Conservation (phyloP, 1,140 invertebrate genomes). For the Eueides isabella region DNA sequence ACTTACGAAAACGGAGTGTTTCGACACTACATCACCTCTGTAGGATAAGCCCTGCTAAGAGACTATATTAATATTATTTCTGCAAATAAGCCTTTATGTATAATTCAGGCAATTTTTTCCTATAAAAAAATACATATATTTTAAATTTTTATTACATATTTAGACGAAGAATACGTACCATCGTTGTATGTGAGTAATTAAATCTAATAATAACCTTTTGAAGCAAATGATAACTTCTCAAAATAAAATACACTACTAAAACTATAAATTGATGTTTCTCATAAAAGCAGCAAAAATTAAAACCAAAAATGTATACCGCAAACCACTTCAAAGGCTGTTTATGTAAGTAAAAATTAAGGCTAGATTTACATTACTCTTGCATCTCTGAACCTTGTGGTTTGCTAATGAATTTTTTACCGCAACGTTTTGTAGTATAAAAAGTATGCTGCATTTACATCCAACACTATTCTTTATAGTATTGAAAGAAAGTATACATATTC, state of each 20-base stretch:
- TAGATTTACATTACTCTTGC: conserved; percentile 27
- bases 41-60: too few species aligned
- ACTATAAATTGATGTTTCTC: neutral
- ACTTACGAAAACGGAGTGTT: too few species aligned
- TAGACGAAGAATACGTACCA: neutral
- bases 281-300: neutral
- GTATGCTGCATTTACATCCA: conserved; percentile 1
- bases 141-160: neutral
- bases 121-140: too few species aligned
- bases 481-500: neutral
- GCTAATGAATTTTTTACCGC: conserved; percentile 27
- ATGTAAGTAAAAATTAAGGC: conserved; percentile 26
- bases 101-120: too few species aligned
- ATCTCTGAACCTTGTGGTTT: conserved; percentile 19
- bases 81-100: too few species aligned
- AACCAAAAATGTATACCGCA: conserved; percentile 21
- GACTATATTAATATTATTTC: too few species aligned
- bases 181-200: neutral
- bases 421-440: conserved; percentile 18
- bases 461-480: neutral
- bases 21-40: too few species aligned
- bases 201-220: neutral
- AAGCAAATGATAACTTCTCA: neutral
- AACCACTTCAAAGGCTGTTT: conserved; percentile 28
- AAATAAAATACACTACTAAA: neutral